A percentile compares a stretch with the other conserved stretches of the same genome.
These are phyloP conservation scores for Heliothis subflexa DNA, from an alignment of 1,140 invertebrate genomes.

Conservation along the genomic window DNA sequence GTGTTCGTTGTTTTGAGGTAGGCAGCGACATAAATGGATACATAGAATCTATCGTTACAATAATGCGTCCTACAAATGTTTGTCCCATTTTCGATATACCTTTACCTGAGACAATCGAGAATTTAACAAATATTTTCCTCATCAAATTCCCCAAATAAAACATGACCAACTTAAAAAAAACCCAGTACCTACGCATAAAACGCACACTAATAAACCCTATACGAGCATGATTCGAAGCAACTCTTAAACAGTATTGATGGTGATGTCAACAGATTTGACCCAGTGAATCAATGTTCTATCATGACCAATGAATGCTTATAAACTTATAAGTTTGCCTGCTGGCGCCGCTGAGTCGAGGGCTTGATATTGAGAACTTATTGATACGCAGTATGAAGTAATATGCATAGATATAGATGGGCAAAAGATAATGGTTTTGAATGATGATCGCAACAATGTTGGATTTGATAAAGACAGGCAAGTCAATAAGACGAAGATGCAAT, in stretches of 20 bases:
- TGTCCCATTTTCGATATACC: neutral
- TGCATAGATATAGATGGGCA: neutral
- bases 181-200: neutral
- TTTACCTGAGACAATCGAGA: too few relatives aligned
- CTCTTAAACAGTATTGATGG: constrained; percentile 78
- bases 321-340: constrained; percentile 54
- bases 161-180: neutral
- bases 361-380: constrained; percentile 24
- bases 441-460: neutral
- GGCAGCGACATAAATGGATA: neutral
- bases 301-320: constrained; percentile 66
- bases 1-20: neutral
- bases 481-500: too few relatives aligned
- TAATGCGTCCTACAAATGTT: too few relatives aligned
- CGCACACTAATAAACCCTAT: constrained; percentile 39
- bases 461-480: too few relatives aligned
- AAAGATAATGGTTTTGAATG: neutral
- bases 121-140: neutral
- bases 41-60: too few relatives aligned
- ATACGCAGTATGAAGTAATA: neutral
- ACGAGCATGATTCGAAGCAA: constrained; percentile 34
- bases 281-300: constrained; percentile 79
- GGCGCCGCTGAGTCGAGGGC: constrained; percentile 62
- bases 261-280: constrained; percentile 79
- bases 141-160: neutral